phyloP scores from a whole-genome alignment of 2,888 invertebrate genomes.

The Tenodera sinensis region DNA sequence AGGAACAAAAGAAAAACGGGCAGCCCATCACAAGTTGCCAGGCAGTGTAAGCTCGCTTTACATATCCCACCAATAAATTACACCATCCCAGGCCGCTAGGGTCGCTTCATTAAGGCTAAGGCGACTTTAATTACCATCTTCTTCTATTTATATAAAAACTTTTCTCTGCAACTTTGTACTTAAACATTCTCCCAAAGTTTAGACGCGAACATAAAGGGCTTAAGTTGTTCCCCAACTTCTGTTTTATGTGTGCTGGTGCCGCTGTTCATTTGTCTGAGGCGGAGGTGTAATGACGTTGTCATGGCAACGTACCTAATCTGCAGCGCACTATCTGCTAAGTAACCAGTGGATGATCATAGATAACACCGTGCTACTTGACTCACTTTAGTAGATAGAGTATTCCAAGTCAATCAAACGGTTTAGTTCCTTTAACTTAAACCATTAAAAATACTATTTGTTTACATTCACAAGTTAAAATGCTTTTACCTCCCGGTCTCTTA shows the following conservation, averaged over 20 bases:
- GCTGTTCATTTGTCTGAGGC: too few species aligned
- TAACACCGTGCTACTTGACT: too few species aligned
- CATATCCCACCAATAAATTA: constrained; percentile 23
- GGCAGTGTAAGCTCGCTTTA: constrained; percentile 3
- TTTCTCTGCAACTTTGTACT: constrained; percentile 10
- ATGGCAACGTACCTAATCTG: too few species aligned
- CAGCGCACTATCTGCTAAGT: too few species aligned
- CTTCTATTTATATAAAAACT: constrained; percentile 14
- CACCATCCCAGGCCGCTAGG: constrained; percentile 4
- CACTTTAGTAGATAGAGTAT: too few species aligned
- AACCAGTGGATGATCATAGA: too few species aligned
- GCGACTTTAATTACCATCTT: constrained; percentile 17
- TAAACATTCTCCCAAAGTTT: constrained; percentile 2
- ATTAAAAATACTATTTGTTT: too few species aligned
- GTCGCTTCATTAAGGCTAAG: constrained; percentile 17
- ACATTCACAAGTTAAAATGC: too few species aligned
- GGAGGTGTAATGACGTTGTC: too few species aligned
- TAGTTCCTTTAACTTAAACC: too few species aligned
- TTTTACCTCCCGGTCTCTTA: too few species aligned
- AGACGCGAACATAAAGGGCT: background rate
- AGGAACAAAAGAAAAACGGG: background rate
- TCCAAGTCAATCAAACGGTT: too few species aligned
- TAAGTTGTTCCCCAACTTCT: background rate
- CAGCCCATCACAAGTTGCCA: background rate
- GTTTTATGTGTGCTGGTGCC: background rate